A percentile compares a stretch with the other conserved stretches of the same genome.
Conservation (phyloP, 1,140 invertebrate species). For the Drosophila seguyi region DNA sequence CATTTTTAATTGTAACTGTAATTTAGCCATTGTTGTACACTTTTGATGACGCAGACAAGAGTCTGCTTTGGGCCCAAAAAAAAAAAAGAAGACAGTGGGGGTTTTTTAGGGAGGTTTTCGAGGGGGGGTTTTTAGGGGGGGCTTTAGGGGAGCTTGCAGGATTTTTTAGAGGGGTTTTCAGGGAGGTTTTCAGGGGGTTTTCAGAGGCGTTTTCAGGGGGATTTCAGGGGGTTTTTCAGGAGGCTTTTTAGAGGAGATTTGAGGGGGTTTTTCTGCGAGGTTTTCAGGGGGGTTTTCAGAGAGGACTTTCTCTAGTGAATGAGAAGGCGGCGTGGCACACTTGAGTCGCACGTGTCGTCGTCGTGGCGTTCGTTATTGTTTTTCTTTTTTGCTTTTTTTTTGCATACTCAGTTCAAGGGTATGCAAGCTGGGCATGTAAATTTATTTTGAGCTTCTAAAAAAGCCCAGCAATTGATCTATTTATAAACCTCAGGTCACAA, state of each 20-base stretch:
- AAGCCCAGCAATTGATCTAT: slow-evolving; percentile 18
- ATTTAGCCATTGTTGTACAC: slow-evolving; percentile 80
- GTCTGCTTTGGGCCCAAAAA: slow-evolving; percentile 28
- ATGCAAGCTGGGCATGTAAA: not conserved
- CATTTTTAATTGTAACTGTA: slow-evolving; percentile 84
- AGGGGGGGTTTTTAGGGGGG: not conserved
- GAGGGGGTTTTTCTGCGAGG: not conserved
- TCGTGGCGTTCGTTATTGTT: slow-evolving; percentile 43
- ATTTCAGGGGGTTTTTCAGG: not conserved
- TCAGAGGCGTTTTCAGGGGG: not conserved
- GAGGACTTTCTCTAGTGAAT: no score
- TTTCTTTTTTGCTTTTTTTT: slow-evolving; percentile 20
- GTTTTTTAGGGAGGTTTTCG: not conserved
- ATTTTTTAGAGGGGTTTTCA: not conserved
- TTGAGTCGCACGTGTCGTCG: slow-evolving; percentile 59
- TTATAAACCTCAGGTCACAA: not conserved
- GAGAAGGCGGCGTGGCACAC: slow-evolving; percentile 3
- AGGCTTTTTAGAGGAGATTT: not conserved
- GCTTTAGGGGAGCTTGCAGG: not conserved
- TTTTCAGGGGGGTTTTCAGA: not conserved
- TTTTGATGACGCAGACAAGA: slow-evolving; percentile 77
- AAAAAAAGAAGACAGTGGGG: slow-evolving; percentile 2
- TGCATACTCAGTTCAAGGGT: slow-evolving; percentile 32
- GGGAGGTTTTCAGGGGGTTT: not conserved
- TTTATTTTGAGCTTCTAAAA: slow-evolving; percentile 18